Evolutionary conservation across 2,797 vertebrate genomes (phyloP).

Genomic region (Silurus lanzhouensis): DNA sequence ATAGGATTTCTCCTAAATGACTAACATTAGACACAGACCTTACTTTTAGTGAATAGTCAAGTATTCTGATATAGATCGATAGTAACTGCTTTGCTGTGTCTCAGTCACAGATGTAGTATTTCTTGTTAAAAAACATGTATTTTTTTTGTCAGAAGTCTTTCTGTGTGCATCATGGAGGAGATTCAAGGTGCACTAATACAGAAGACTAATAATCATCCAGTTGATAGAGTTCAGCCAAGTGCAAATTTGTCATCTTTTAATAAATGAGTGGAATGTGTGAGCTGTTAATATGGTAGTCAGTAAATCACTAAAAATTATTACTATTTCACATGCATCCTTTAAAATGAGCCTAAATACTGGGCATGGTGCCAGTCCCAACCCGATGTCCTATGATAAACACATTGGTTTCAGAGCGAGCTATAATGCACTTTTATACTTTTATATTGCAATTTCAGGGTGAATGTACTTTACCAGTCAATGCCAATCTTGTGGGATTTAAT

Average conservation of each 20-base stretch:
- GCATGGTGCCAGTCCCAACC: constrained; percentile 53
- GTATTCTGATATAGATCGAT: not conserved
- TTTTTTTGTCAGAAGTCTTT: constrained; percentile 7
- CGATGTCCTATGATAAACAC: constrained; percentile 43
- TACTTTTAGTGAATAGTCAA: not conserved
- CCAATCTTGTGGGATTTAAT: constrained; percentile 23
- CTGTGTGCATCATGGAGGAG: not conserved
- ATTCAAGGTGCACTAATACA: not conserved
- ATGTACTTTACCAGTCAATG: constrained; percentile 48
- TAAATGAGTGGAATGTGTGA: constrained; percentile 40
- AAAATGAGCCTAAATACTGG: constrained; percentile 56
- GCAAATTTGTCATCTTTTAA: constrained; percentile 56
- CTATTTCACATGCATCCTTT: constrained; percentile 56
- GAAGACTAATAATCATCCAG: constrained; percentile 49
- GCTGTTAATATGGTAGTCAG: constrained; percentile 26
- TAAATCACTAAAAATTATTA: constrained; percentile 5
- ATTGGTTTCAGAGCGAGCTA: constrained; percentile 50
- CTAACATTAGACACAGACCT: not conserved
- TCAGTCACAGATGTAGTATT: constrained; percentile 2
- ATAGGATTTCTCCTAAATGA: too few species aligned
- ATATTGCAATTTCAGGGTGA: constrained; percentile 73
- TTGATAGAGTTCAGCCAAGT: constrained; percentile 67
- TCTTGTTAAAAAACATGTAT: not conserved
- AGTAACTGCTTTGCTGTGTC: not conserved
- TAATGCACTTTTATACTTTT: constrained; percentile 62